Base-by-base conservation (phyloP, 2,888 invertebrate species). In the Drosophila atroscutellata region DNA sequence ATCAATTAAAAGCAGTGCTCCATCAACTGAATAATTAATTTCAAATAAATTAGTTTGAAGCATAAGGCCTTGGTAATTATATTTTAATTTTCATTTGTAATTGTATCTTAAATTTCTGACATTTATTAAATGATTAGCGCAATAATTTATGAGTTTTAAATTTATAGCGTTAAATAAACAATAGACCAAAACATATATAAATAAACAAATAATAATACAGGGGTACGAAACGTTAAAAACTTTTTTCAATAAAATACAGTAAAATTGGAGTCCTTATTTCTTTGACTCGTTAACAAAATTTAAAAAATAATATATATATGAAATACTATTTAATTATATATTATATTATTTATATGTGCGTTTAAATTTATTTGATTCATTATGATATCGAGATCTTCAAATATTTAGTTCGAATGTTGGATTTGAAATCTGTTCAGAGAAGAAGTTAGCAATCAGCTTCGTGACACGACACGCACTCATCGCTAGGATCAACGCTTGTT, bases 401-500 rank as follows among this genome's bases (percentile, higher is more conserved):
- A 36, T 15, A 15, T 36, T 15, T 15, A 15, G 36, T 7, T 36
- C 6, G 26, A 26, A 15, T 26, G 24, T 47, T 47, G 26, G 7
- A 20, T 45, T 24, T 24, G 18, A 37, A 15, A 11, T 45, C 13
- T 24, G 24, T 13, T 45, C 13, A 3, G 8, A 37, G 18, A 8
- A 37, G 8, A 18, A 37, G 18, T 18, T 8, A 0, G 18, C 18
- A 37, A 18, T 15, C 3, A 7, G 15, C 45, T 13, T 36, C 59
- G 59, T 72, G 74, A 52, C 72, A 73, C 72, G 67, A 73, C 50
- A 42, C 42, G 36, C 15, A 13, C 32, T 24, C 73, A 68, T 42
- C 67, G 13, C 61, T 62, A 45, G 9, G 1, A 24, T 13, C 26
- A 55, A 63, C 42, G 67, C 58, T 71, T 70, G 72, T 76, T 73